A percentile compares a stretch with the other conserved stretches of the same genome.
phyloP scores from a whole-genome alignment of 2,113 vertebrate genomes.

The Lutjanus erythropterus region DNA sequence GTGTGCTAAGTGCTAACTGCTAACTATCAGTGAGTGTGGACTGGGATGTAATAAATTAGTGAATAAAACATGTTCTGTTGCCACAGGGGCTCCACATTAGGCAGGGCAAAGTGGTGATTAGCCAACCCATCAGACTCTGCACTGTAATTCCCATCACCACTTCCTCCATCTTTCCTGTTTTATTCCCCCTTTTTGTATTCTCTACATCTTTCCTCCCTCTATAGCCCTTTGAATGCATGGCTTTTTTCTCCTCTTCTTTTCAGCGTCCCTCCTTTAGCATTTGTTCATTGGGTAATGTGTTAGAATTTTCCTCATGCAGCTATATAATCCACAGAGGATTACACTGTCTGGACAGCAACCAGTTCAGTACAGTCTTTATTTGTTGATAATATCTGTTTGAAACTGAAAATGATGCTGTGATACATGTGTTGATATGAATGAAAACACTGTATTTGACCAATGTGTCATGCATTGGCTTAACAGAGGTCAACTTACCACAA shows the following conservation, averaged over 20 bases:
- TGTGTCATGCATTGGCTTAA: neutral
- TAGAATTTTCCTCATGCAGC: neutral
- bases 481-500: neutral
- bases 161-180: constrained; percentile 51
- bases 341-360: neutral
- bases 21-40: constrained; percentile 74
- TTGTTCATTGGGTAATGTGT: neutral
- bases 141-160: constrained; percentile 82
- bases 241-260: constrained; percentile 18
- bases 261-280: neutral
- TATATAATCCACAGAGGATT: neutral
- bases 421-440: neutral
- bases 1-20: constrained; percentile 65
- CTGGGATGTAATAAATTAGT: constrained; percentile 83
- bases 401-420: neutral
- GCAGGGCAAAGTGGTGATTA: constrained; percentile 88
- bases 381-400: neutral
- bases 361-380: neutral
- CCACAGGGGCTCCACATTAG: constrained; percentile 87
- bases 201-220: constrained; percentile 20
- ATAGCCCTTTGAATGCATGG: constrained; percentile 10
- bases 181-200: constrained; percentile 2
- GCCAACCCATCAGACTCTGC: constrained; percentile 85
- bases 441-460: neutral
- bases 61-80: constrained; percentile 90